A percentile compares a stretch with the other conserved stretches of the same genome.
Evolutionary conservation across 2,113 vertebrate species (phyloP).

Genomic region (Cyanoderma ruficeps): DNA sequence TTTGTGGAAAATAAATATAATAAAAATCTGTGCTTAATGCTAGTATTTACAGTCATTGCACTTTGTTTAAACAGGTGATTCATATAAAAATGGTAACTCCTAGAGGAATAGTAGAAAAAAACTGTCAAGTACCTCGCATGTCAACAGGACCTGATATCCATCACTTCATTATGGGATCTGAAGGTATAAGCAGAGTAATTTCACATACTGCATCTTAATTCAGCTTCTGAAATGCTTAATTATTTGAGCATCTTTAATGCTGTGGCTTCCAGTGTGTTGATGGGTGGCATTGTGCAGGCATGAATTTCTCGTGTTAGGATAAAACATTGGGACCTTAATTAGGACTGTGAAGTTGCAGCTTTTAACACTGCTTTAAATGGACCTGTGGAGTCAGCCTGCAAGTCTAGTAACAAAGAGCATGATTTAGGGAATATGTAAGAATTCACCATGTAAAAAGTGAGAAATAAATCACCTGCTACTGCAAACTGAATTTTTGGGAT

Average conservation of each 20-base stretch:
- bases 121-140: slow-evolving; percentile 94
- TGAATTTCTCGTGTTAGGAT: neutral
- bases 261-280: neutral
- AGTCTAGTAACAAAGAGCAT: neutral
- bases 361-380: neutral
- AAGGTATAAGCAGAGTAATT: slow-evolving; percentile 81
- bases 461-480: neutral
- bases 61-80: slow-evolving; percentile 84
- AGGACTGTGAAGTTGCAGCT: neutral
- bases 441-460: neutral
- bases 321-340: neutral
- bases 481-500: neutral
- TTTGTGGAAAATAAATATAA: neutral
- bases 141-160: slow-evolving; percentile 96
- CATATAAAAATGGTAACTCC: slow-evolving; percentile 98
- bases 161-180: slow-evolving; percentile 99
- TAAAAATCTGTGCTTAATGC: neutral
- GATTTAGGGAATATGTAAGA: neutral
- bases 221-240: neutral
- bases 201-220: neutral
- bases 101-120: slow-evolving; percentile 95
- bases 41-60: neutral
- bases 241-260: neutral
- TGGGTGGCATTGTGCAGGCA: neutral
- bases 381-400: neutral